Evolutionary conservation across 2,113 vertebrate species (phyloP).

Genomic region (Corythoichthys intestinalis): DNA sequence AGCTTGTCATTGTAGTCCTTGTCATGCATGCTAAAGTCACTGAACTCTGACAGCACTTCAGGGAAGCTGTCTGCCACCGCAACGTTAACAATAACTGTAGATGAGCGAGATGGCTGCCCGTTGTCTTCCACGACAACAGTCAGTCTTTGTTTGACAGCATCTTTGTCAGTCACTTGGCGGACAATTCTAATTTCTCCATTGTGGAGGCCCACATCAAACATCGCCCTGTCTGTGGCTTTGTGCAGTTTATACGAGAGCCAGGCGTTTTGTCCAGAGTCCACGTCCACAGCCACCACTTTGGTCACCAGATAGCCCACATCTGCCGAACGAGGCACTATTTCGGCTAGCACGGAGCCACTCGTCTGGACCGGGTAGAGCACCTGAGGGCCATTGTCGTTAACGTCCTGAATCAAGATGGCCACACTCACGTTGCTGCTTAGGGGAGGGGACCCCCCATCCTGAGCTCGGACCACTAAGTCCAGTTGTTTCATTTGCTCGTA

Average conservation of each 20-base stretch:
- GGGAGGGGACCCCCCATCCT: conserved; percentile 25
- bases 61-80: too few species aligned
- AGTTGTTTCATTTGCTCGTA: conserved; percentile 49
- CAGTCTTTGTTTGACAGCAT: conserved; percentile 48
- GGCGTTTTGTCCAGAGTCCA: conserved; percentile 16
- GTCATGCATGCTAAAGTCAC: too few species aligned
- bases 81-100: not conserved
- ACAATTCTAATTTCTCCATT: conserved; percentile 9
- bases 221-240: too few species aligned
- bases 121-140: conserved; percentile 16
- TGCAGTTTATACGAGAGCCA: too few species aligned
- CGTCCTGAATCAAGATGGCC: not conserved
- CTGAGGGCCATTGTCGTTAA: conserved; percentile 1
- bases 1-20: too few species aligned
- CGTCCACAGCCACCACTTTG: not conserved
- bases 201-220: too few species aligned
- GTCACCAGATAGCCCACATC: too few species aligned
- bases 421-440: conserved; percentile 22
- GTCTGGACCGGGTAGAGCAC: conserved; percentile 5
- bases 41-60: too few species aligned
- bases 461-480: conserved; percentile 31
- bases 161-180: conserved; percentile 9
- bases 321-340: too few species aligned
- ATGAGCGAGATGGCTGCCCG: conserved; percentile 14
- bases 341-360: too few species aligned